Conservation (phyloP, 2,888 invertebrate species). For the Diarsia brunnea region DNA sequence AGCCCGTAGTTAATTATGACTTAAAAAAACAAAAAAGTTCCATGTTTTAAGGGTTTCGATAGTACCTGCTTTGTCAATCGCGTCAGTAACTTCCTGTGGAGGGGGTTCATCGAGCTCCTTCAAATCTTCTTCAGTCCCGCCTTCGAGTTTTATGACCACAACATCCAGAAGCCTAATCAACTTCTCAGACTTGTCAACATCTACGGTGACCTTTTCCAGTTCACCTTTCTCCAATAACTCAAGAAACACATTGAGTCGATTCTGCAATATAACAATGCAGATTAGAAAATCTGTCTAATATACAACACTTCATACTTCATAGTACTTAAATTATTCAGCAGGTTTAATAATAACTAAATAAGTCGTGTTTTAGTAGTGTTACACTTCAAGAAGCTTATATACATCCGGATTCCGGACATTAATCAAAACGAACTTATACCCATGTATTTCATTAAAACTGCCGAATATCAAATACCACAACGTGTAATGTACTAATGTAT, state of each 20-base stretch:
- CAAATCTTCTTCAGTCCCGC: conserved; percentile 97
- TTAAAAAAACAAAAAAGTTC: not conserved
- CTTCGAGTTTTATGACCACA: conserved; percentile 99
- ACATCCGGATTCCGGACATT: not conserved
- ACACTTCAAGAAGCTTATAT: not conserved
- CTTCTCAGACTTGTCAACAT: conserved; percentile 95
- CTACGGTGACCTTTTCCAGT: conserved; percentile 95
- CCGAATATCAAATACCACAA: not conserved
- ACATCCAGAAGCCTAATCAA: conserved; percentile 97
- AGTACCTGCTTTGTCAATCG: conserved; percentile 81
- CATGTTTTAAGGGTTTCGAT: not conserved
- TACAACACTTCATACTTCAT: not conserved
- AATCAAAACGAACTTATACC: not conserved
- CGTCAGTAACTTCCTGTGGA: conserved; percentile 72
- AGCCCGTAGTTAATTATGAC: not conserved
- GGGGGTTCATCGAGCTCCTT: conserved; percentile 94
- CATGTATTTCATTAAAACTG: not conserved
- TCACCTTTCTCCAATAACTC: conserved; percentile 94
- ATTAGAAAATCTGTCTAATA: not conserved
- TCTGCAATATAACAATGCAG: conserved; percentile 85
- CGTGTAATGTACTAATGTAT: no score
- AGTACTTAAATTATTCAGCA: not conserved
- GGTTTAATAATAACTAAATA: not conserved
- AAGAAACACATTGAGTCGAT: conserved; percentile 96
- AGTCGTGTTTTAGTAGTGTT: not conserved